Percentiles rank a stretch among this genome's conserved stretches.
Conservation (phyloP, 2,113 vertebrate genomes). For the Porphyrio hochstetteri region DNA sequence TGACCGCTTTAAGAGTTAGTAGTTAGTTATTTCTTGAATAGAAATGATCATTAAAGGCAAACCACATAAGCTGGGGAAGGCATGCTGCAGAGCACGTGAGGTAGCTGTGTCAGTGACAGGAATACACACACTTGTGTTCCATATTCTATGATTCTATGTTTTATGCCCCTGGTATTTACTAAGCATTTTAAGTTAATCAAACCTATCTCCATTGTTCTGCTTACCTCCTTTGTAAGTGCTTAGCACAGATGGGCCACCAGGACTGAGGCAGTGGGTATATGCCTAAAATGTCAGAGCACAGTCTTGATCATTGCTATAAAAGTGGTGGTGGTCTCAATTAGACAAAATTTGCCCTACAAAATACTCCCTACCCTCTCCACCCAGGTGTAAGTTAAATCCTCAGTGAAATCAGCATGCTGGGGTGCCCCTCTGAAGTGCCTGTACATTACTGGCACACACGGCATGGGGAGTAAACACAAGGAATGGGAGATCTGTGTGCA, state of each 20-base stretch:
- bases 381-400: neutral
- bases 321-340: neutral
- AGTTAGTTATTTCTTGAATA: neutral
- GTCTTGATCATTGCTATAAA: neutral
- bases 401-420: neutral
- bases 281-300: rapidly evolving
- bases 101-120: neutral
- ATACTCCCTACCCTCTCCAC: neutral
- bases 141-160: neutral
- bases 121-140: neutral
- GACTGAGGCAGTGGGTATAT: neutral
- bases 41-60: neutral
- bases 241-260: neutral
- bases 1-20: neutral
- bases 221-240: neutral
- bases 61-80: neutral
- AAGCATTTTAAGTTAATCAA: neutral
- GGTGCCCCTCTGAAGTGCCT: neutral
- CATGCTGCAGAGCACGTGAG: neutral
- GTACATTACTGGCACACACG: neutral
- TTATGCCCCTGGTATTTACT: neutral
- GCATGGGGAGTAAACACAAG: neutral
- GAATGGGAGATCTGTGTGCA: neutral
- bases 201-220: neutral
- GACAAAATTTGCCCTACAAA: neutral